Evolutionary conservation across 2,113 vertebrate species (phyloP).

Genomic region (Gobiocypris rarus): DNA sequence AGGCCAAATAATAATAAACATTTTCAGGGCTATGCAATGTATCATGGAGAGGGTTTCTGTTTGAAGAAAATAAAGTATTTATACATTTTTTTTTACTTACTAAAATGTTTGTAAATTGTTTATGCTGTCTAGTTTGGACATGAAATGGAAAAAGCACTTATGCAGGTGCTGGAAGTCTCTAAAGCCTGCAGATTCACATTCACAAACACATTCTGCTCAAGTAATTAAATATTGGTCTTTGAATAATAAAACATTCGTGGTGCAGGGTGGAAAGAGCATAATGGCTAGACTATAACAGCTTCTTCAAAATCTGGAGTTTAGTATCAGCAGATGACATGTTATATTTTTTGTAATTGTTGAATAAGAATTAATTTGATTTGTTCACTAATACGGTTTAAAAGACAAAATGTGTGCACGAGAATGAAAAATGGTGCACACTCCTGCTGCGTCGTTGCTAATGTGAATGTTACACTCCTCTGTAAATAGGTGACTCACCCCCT

Average conservation of each 20-base stretch:
- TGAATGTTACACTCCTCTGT: conserved; percentile 42
- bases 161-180: not conserved
- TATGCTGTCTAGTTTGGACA: not conserved
- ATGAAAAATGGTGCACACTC: not conserved
- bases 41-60: not conserved
- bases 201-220: not conserved
- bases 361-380: not conserved
- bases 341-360: not conserved
- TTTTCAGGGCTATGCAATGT: not conserved
- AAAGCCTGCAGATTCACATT: not conserved
- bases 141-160: not conserved
- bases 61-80: not conserved
- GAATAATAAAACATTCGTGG: not conserved
- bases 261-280: not conserved
- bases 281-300: not conserved
- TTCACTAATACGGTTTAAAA: not conserved
- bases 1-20: not conserved
- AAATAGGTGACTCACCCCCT: conserved; percentile 54
- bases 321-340: not conserved
- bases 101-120: not conserved
- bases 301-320: not conserved
- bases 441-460: not conserved
- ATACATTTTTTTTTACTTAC: not conserved
- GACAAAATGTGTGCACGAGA: not conserved
- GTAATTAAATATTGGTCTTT: not conserved